phyloP scores from a whole-genome alignment of 53 echinoderm and acorn worm species.

The Stichopus horrens region DNA sequence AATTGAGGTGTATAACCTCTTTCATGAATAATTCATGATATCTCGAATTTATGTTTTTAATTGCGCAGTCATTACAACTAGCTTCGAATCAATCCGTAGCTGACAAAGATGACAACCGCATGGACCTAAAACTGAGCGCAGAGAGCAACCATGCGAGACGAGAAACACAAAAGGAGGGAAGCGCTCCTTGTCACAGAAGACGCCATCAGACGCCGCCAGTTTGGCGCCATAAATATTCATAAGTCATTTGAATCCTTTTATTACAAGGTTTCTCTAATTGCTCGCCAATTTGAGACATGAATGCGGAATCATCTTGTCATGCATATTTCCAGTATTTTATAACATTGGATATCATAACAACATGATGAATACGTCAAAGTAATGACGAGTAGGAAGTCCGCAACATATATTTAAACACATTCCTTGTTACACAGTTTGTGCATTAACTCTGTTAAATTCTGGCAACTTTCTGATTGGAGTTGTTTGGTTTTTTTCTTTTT shows the following conservation, averaged over 20 bases:
- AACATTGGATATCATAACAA: conserved; percentile 2
- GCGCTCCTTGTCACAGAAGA: conserved; percentile 29
- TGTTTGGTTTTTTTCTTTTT: too few species aligned
- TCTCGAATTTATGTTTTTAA: conserved; percentile 28
- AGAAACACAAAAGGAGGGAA: conserved; percentile 20
- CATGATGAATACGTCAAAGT: not conserved
- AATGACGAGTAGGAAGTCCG: not conserved
- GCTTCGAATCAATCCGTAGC: conserved; percentile 31
- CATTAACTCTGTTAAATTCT: not conserved
- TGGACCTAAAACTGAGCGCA: conserved; percentile 14
- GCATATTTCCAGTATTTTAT: conserved; percentile 30
- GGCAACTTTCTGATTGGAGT: too few species aligned
- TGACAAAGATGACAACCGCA: conserved; percentile 21
- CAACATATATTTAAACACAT: not conserved
- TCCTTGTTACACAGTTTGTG: not conserved
- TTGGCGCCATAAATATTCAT: conserved; percentile 45
- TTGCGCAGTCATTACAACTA: conserved; percentile 31
- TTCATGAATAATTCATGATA: conserved; percentile 35
- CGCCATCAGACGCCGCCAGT: conserved; percentile 46
- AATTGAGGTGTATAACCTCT: conserved; percentile 23
- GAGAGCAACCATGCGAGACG: conserved; percentile 31
- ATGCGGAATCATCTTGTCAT: conserved; percentile 38
- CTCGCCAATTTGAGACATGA: conserved; percentile 44
- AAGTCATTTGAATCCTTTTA: conserved; percentile 41
- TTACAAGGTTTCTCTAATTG: conserved; percentile 35